Percentiles rank a stretch among this genome's conserved stretches.
phyloP scores from a whole-genome alignment of 1,140 invertebrate species.

The Hyphantria cunea region DNA sequence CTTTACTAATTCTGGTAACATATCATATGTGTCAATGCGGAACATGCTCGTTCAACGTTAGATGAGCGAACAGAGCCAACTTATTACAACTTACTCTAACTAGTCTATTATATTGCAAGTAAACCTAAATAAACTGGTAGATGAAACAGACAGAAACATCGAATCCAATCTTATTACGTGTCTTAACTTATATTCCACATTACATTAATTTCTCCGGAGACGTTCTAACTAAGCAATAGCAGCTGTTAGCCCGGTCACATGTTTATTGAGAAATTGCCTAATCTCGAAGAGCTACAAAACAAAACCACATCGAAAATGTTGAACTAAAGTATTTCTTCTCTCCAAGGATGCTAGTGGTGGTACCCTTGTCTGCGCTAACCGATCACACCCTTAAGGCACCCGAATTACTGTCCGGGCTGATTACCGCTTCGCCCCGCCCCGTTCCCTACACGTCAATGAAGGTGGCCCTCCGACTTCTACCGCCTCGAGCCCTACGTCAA shows the following conservation, averaged over 20 bases:
- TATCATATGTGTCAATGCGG: constrained; percentile 11
- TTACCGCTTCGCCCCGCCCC: constrained; percentile 54
- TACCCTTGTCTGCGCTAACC: constrained; percentile 76
- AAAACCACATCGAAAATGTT: constrained; percentile 78
- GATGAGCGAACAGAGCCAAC: constrained; percentile 9
- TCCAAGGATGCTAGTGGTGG: constrained; percentile 71
- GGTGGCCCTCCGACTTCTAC: constrained; percentile 39
- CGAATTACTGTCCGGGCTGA: constrained; percentile 78
- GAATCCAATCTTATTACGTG: constrained; percentile 60
- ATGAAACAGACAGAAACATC: constrained; percentile 56
- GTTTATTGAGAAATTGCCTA: constrained; percentile 77
- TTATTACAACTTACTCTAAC: constrained; percentile 13
- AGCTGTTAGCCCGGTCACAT: constrained; percentile 63
- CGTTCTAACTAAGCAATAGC: constrained; percentile 69
- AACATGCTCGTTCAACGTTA: constrained; percentile 12
- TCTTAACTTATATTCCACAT: constrained; percentile 57
- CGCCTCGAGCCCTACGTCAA: constrained; percentile 62
- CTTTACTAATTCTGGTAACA: background rate
- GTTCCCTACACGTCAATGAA: constrained; percentile 27
- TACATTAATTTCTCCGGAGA: constrained; percentile 73
- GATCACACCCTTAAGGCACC: constrained; percentile 78
- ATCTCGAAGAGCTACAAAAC: constrained; percentile 78
- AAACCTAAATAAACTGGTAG: constrained; percentile 48
- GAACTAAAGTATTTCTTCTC: constrained; percentile 78
- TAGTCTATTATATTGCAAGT: constrained; percentile 19